Evolutionary conservation across 2,113 vertebrate genomes (phyloP).

Genomic region (Cichladusa arquata): DNA sequence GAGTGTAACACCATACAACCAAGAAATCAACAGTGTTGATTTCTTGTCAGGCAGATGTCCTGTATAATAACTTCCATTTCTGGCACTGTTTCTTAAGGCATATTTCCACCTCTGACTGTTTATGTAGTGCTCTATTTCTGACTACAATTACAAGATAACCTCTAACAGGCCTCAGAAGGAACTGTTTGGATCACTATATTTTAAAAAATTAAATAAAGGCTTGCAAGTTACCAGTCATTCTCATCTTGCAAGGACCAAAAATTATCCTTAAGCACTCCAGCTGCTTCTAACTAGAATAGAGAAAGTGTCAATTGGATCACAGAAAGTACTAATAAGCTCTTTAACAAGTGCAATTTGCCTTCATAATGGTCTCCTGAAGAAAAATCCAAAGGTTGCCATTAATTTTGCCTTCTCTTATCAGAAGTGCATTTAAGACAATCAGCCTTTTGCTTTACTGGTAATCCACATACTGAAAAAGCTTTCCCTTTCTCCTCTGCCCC

Average conservation of each 20-base stretch:
- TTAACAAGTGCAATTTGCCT: not conserved
- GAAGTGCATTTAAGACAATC: not conserved
- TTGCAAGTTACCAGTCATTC: not conserved
- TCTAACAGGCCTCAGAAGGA: not conserved
- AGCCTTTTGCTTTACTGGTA: not conserved
- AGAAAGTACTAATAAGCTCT: not conserved
- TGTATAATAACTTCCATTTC: not conserved
- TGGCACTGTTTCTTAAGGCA: not conserved
- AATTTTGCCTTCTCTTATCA: not conserved
- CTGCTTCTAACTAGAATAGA: not conserved
- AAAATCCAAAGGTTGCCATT: not conserved
- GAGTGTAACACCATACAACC: not conserved
- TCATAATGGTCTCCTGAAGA: not conserved
- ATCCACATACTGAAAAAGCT: not conserved
- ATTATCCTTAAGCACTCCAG: not conserved
- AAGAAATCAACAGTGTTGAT: not conserved
- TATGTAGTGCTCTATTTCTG: not conserved
- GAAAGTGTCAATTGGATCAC: not conserved
- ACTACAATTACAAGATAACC: not conserved
- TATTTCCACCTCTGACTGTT: not conserved
- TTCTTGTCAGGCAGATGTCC: not conserved
- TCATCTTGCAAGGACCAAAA: not conserved
- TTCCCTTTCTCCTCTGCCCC: not conserved
- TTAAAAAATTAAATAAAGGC: not conserved
- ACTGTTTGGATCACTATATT: not conserved